Conservation (phyloP, 2,888 invertebrate species). For the Spialia ferax region DNA sequence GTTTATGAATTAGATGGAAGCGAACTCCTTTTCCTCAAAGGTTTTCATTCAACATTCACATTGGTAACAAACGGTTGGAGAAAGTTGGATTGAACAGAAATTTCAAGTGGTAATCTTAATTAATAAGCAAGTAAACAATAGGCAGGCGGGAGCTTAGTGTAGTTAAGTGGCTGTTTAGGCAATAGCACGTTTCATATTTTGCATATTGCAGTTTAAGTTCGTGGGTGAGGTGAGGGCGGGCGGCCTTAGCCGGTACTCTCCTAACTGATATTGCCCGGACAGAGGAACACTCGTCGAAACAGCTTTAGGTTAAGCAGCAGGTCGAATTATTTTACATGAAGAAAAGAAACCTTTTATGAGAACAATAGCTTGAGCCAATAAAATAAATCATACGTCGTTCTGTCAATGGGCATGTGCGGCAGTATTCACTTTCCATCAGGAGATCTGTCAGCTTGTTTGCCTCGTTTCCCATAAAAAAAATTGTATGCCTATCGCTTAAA, state of each 20-base stretch:
- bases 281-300: not conserved
- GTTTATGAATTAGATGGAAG: too few relatives aligned
- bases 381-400: not conserved
- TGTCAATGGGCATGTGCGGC: too few relatives aligned
- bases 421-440: too few relatives aligned
- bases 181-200: slow-evolving; percentile 79
- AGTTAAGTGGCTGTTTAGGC: slow-evolving; percentile 77
- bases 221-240: slow-evolving; percentile 44
- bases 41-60: not conserved
- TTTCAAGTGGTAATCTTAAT: slow-evolving; percentile 64
- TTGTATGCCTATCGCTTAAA: too few relatives aligned
- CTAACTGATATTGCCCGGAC: slow-evolving; percentile 4
- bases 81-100: slow-evolving; percentile 28
- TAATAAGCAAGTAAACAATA: slow-evolving; percentile 75
- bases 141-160: slow-evolving; percentile 64
- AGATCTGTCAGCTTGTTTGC: too few relatives aligned
- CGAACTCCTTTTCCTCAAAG: not conserved
- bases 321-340: not conserved
- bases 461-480: too few relatives aligned
- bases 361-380: not conserved
- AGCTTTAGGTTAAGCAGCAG: not conserved
- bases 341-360: not conserved
- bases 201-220: slow-evolving; percentile 63
- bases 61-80: not conserved
- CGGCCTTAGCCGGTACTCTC: slow-evolving; percentile 18